A percentile compares a stretch with the other conserved stretches of the same genome.
These are phyloP conservation scores for Tubulanus polymorphus DNA, from an alignment of 2,888 invertebrate species.

Conservation along the genomic window DNA sequence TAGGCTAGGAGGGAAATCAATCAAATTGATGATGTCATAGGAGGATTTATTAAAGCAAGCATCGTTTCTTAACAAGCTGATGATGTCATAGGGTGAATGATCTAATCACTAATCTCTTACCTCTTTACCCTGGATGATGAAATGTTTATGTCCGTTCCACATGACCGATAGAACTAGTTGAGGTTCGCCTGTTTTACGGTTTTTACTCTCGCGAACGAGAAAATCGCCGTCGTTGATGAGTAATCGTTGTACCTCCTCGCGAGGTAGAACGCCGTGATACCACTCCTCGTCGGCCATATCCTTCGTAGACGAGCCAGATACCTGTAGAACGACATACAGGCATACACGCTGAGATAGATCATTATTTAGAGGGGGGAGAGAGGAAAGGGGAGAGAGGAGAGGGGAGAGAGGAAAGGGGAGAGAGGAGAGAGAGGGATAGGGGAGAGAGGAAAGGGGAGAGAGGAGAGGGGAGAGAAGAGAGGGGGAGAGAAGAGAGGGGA, in stretches of 20 bases:
- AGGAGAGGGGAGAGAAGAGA: no score
- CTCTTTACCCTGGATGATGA: constrained; percentile 94
- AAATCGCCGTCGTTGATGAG: constrained; percentile 91
- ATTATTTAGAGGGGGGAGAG: neutral
- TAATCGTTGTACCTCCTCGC: constrained; percentile 90
- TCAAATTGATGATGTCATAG: no score
- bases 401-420: neutral
- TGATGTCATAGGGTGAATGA: no score
- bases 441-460: neutral
- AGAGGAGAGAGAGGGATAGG: neutral
- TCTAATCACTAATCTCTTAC: no score
- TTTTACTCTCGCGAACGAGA: constrained; percentile 76
- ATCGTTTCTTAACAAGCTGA: no score
- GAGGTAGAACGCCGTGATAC: constrained; percentile 94
- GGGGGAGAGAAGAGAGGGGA: no score
- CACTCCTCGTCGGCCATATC: constrained; percentile 77
- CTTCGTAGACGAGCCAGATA: neutral
- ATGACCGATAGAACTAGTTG: constrained; percentile 92
- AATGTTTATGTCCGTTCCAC: constrained; percentile 95
- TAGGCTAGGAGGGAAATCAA: no score
- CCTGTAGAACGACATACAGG: neutral
- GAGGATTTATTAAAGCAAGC: no score
- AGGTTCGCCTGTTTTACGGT: constrained; percentile 56
- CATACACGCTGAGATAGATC: neutral
- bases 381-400: neutral